A percentile compares a stretch with the other conserved stretches of the same genome.
These are phyloP conservation scores for Laterallus jamaicensis DNA, from an alignment of 2,113 vertebrate species.

Conservation along the genomic window DNA sequence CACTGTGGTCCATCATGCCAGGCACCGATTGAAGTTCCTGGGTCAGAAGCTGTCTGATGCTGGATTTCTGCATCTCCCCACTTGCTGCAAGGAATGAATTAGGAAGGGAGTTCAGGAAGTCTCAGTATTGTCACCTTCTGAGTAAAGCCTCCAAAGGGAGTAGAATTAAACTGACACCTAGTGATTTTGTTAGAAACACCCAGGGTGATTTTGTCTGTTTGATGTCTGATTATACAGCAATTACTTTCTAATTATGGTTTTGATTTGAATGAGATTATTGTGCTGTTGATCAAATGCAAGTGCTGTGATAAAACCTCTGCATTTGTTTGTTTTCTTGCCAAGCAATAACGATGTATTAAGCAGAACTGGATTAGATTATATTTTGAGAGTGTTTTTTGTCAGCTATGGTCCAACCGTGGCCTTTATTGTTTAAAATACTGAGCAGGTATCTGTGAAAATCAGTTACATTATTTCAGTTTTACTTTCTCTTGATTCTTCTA, in stretches of 20 bases:
- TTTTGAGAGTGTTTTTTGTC: conserved; percentile 25
- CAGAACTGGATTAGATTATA: conserved; percentile 36
- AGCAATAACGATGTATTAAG: conserved; percentile 1
- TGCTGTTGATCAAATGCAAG: conserved; percentile 37
- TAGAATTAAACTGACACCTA: background rate
- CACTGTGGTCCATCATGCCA: background rate
- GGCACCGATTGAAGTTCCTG: fast-evolving
- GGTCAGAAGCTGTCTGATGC: background rate
- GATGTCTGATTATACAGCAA: conserved; percentile 48
- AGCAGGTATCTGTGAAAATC: background rate
- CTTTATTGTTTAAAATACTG: background rate
- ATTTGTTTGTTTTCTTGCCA: conserved; percentile 57
- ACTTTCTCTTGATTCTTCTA: background rate
- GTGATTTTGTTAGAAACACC: conserved; percentile 24
- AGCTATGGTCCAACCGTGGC: background rate
- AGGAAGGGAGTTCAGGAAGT: background rate
- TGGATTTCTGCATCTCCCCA: background rate
- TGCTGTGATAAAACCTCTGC: conserved; percentile 18
- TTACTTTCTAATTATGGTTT: conserved; percentile 44
- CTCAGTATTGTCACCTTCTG: background rate
- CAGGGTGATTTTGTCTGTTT: conserved; percentile 49
- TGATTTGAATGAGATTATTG: conserved; percentile 51
- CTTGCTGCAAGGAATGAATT: background rate
- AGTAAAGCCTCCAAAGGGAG: background rate
- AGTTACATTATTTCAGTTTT: background rate